Evolutionary conservation across 1,140 invertebrate species (phyloP).

Genomic region (Drosophila ironensis): DNA sequence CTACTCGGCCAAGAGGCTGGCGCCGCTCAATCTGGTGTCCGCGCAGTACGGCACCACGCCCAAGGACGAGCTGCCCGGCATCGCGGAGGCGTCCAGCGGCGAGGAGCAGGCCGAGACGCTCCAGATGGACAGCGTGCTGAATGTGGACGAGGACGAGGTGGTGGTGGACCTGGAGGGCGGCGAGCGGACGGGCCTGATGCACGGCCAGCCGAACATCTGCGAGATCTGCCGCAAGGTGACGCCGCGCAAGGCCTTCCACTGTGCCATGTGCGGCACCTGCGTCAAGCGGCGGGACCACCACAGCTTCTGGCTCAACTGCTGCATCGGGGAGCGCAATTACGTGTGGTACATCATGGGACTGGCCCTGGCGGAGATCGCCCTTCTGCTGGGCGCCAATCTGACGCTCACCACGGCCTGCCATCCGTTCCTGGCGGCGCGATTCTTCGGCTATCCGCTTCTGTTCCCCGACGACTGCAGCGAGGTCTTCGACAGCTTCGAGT

Average conservation of each 20-base stretch:
- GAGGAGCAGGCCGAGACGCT: slow-evolving; percentile 68
- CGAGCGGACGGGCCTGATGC: slow-evolving; percentile 38
- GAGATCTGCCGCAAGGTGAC: slow-evolving; percentile 68
- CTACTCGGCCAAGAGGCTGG: slow-evolving; percentile 54
- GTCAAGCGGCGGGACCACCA: slow-evolving; percentile 76
- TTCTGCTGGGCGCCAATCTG: slow-evolving; percentile 81
- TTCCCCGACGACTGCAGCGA: slow-evolving; percentile 83
- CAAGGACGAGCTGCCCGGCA: slow-evolving; percentile 65
- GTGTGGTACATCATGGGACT: slow-evolving; percentile 80
- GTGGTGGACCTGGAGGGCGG: slow-evolving; percentile 17
- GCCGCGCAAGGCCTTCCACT: slow-evolving; percentile 65
- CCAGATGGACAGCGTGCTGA: slow-evolving; percentile 56
- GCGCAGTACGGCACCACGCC: slow-evolving; percentile 54
- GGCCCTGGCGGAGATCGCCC: slow-evolving; percentile 54
- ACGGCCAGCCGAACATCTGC: slow-evolving; percentile 67
- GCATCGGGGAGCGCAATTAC: slow-evolving; percentile 82
- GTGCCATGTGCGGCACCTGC: slow-evolving; percentile 68
- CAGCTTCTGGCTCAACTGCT: slow-evolving; percentile 82
- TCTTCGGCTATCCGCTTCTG: slow-evolving; percentile 71
- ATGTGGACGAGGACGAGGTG: slow-evolving; percentile 36
- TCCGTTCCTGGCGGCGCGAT: slow-evolving; percentile 78
- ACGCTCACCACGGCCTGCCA: slow-evolving; percentile 83
- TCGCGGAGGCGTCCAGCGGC: slow-evolving; percentile 64
- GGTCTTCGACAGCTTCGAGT: slow-evolving; percentile 81
- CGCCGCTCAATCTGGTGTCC: slow-evolving; percentile 58